Evolutionary conservation across 1,140 invertebrate species (phyloP).

Genomic region (Drosophila micromelanica): DNA sequence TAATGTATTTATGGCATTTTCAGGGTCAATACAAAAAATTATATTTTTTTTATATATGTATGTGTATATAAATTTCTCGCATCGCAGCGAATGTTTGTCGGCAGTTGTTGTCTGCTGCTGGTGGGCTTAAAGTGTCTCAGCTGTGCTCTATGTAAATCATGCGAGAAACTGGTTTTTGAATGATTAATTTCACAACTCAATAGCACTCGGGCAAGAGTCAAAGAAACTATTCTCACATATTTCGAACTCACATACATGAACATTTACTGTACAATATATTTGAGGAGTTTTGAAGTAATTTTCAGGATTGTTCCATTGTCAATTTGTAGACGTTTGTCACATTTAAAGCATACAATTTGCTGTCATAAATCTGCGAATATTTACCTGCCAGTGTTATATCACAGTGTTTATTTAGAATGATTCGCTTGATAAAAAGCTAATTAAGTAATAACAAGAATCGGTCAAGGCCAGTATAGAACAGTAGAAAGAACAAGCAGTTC

Average conservation of each 20-base stretch:
- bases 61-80: constrained; percentile 49
- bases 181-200: constrained; percentile 81
- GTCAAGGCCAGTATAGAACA: constrained; percentile 42
- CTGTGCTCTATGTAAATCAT: constrained; percentile 70
- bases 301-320: constrained; percentile 3
- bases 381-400: constrained; percentile 38
- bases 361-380: constrained; percentile 9
- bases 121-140: constrained; percentile 78
- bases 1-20: constrained; percentile 81
- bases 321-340: constrained; percentile 6
- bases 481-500: not conserved
- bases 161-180: constrained; percentile 66
- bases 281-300: not conserved
- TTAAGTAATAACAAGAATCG: constrained; percentile 32
- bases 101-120: constrained; percentile 45
- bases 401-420: not conserved
- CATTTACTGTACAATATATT: constrained; percentile 3
- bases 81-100: constrained; percentile 73
- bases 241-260: constrained; percentile 8
- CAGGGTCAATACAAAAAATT: constrained; percentile 66
- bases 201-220: constrained; percentile 47
- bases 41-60: constrained; percentile 23
- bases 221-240: constrained; percentile 59
- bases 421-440: constrained; percentile 10
- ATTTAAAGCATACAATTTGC: constrained; percentile 12